phyloP scores from a whole-genome alignment of 2,888 invertebrate genomes.

The Heliconius hortense region DNA sequence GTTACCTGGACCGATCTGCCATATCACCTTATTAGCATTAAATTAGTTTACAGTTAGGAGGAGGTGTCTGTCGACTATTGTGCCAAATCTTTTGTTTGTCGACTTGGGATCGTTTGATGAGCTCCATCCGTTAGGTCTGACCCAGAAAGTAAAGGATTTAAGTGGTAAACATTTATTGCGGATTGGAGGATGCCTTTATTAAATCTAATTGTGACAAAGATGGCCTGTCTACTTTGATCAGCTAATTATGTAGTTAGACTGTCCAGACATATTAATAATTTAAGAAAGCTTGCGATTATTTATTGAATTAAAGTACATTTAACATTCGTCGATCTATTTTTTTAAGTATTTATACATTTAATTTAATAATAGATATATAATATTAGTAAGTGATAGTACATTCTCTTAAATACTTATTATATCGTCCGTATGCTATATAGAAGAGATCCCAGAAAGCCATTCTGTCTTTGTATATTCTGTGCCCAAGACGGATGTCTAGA shows the following conservation, averaged over 20 bases:
- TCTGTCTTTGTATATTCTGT: constrained; percentile 60
- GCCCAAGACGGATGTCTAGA: constrained; percentile 54
- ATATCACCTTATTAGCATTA: constrained; percentile 36
- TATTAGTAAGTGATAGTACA: constrained; percentile 45
- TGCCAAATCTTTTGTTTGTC: constrained; percentile 55
- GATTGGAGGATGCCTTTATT: constrained; percentile 36
- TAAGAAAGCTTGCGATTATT: background rate
- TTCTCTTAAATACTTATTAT: constrained; percentile 55
- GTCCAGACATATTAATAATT: background rate
- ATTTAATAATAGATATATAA: background rate
- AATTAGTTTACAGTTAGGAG: constrained; percentile 51
- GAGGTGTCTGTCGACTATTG: constrained; percentile 54
- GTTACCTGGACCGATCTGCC: constrained; percentile 19
- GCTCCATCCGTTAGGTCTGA: constrained; percentile 47
- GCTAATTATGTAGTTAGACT: background rate
- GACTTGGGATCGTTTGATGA: constrained; percentile 46
- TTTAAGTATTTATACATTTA: background rate
- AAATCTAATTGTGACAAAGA: constrained; percentile 29
- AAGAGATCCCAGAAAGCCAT: constrained; percentile 77
- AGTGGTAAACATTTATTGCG: constrained; percentile 33
- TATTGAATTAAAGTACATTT: background rate
- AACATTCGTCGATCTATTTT: background rate
- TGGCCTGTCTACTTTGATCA: background rate
- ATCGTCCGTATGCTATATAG: constrained; percentile 61
- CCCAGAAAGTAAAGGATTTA: constrained; percentile 40